Evolutionary conservation across 2,113 vertebrate species (phyloP).

Genomic region (Anarrhichthys ocellatus): DNA sequence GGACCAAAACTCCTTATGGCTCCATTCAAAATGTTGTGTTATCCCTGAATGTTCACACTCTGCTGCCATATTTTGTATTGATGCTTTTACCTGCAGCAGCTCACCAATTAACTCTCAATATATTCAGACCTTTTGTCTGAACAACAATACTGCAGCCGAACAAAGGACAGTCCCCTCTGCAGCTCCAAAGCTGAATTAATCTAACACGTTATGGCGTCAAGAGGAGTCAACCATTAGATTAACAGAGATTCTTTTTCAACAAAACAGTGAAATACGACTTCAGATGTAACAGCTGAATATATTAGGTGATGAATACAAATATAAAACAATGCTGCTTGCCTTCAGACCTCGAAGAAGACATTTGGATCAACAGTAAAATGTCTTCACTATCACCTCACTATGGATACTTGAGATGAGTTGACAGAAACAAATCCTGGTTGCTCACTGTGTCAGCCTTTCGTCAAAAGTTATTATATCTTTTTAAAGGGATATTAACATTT

Average conservation of each 20-base stretch:
- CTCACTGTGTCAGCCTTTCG: neutral
- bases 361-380: neutral
- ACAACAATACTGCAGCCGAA: neutral
- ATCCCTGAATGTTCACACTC: neutral
- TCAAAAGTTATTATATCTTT: neutral
- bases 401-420: too few species aligned
- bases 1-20: conserved; percentile 8
- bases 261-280: neutral
- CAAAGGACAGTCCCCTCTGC: neutral
- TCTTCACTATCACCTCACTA: neutral
- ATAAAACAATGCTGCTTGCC: neutral
- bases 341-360: neutral
- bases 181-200: conserved; percentile 4
- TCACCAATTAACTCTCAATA: conserved; percentile 1
- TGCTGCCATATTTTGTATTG: neutral
- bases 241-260: neutral
- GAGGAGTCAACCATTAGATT: neutral
- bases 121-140: conserved; percentile 2
- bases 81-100: neutral
- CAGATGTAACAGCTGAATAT: neutral
- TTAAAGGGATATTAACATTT: neutral
- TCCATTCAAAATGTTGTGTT: neutral
- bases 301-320: neutral
- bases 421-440: too few species aligned
- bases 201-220: neutral